Evolutionary conservation across 2,888 invertebrate genomes (phyloP), one percentile per base, ranked within the genome.

Genomic region (Nomada hirtipes): DNA sequence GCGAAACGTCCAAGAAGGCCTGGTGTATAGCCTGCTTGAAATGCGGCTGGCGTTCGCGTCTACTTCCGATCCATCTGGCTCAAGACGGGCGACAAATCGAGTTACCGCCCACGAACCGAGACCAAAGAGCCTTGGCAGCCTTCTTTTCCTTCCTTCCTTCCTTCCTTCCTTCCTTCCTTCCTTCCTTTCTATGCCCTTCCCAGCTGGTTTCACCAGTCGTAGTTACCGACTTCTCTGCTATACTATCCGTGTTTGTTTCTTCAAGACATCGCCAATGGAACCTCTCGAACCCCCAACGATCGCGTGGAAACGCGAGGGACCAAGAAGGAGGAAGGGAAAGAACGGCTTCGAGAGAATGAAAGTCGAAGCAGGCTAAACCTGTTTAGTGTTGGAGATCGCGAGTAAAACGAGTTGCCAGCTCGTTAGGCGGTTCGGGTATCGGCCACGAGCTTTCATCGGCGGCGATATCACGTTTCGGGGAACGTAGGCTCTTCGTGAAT

Each of bases 31-130:
- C 84, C 90, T 91, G 89, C 87, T 91, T 91, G 89, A 90, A 89
- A 91, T 91, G 91, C 91, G 91, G 90, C 88, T 84, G 87, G 89
- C 90, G 89, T 91, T 86, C 90, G 89, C 89, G 90, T 91, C 91
- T 91, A 91, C 91, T 91, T 91, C 91, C 91, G 91, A 91, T 91
- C 91, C 91, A 91, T 91, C 91, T 91, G 91, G 90, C 91, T 91
- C 91, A 90, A 91, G 91, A 91, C 91, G 91, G 91, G 90, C 91
- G 91, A 91, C 91, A 91, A 91, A 91, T 91, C 91, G 91, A 91
- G 91, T 91, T 91, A 91, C 91, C 91, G 89, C 79, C 86, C 89
- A 85, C 90, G 89, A 90, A 87, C 90, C 88, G 86, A 91, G 91
- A 91, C 90, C 91, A 90, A 91, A 91, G 91, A 91, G 88, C 88